Conservation (phyloP, 2,888 invertebrate species). For the Dicyrtomina minuta region DNA sequence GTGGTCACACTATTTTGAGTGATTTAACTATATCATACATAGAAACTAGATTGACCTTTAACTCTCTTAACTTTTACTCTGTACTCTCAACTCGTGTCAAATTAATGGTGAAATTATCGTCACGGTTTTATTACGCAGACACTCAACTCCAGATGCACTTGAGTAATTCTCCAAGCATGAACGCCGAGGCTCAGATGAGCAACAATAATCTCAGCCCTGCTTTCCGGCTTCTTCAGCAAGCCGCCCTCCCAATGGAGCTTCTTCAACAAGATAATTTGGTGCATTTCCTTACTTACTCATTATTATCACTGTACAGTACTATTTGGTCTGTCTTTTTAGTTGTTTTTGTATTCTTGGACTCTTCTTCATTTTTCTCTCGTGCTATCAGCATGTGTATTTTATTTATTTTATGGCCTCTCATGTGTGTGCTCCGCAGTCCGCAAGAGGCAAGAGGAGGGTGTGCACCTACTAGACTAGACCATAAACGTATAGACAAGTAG, state of each 20-base stretch:
- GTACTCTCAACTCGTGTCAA: no score
- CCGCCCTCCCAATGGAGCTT: conserved; percentile 12
- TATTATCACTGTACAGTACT: not conserved
- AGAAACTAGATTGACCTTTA: conserved; percentile 5
- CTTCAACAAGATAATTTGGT: conserved; percentile 16
- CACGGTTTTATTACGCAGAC: conserved; percentile 20
- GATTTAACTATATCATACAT: no score
- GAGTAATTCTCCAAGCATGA: conserved; percentile 16
- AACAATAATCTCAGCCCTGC: conserved; percentile 25
- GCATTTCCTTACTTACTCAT: conserved; percentile 22
- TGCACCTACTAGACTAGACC: no score
- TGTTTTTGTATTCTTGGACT: no score
- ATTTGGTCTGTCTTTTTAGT: no score
- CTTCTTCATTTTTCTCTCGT: not conserved
- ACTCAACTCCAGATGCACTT: conserved; percentile 28
- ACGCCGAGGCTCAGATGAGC: conserved; percentile 13
- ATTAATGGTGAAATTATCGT: not conserved
- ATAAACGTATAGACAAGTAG: no score
- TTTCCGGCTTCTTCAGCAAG: conserved; percentile 22
- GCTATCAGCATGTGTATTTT: no score
- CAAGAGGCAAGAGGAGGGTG: no score
- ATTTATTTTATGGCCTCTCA: no score
- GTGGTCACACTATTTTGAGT: no score
- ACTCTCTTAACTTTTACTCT: conserved; percentile 3
- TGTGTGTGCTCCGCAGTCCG: no score